A percentile compares a stretch with the other conserved stretches of the same genome.
These are phyloP conservation scores for Sebastes alutus DNA, from an alignment of 2,797 vertebrate genomes.

Conservation along the genomic window DNA sequence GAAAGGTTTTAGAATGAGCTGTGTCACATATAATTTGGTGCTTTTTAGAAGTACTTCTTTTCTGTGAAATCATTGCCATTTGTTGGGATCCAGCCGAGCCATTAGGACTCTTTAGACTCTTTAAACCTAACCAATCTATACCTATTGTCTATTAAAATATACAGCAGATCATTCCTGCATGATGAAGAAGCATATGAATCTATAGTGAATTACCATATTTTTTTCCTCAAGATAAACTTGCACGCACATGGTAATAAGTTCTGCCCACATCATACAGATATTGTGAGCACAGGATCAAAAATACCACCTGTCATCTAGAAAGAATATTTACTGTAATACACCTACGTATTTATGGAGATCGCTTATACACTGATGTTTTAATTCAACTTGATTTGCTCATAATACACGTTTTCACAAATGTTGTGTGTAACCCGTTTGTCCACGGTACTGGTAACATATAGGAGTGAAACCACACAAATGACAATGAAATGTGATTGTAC, in stretches of 20 bases:
- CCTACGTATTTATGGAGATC: not conserved
- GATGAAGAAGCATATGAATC: not conserved
- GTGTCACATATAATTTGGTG: not conserved
- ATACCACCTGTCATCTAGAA: conserved; percentile 1
- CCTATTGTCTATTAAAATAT: not conserved
- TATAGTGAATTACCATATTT: not conserved
- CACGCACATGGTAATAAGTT: not conserved
- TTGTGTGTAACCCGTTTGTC: not conserved
- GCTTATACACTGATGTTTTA: not conserved
- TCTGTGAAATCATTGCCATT: not conserved
- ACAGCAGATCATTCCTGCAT: not conserved
- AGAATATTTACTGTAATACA: not conserved
- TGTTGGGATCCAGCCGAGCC: not conserved
- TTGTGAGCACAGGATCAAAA: not conserved
- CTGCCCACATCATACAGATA: not conserved
- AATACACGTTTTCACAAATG: not conserved
- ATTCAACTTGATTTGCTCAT: not conserved
- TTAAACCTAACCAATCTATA: not conserved
- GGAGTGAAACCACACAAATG: not conserved
- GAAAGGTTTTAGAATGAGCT: not conserved
- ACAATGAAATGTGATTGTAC: not conserved
- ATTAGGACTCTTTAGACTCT: not conserved
- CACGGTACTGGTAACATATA: not conserved
- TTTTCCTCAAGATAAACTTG: not conserved
- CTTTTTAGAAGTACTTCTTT: not conserved